These are phyloP conservation scores for Leucosticte australis DNA, from an alignment of 2,113 vertebrate species.

Conservation along the genomic window DNA sequence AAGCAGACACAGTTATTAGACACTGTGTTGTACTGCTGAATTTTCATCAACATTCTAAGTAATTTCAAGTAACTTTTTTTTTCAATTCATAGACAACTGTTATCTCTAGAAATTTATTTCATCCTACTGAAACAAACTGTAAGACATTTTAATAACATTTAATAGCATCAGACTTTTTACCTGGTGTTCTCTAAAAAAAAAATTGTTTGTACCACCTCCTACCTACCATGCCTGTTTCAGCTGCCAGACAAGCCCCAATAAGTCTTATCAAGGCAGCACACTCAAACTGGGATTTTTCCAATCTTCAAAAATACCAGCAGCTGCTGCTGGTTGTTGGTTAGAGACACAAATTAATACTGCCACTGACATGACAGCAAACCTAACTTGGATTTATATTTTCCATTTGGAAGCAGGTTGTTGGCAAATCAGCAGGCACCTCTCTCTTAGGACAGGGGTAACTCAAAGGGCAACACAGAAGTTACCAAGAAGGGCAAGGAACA, in stretches of 20 bases:
- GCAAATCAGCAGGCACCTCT: neutral
- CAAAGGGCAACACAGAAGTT: neutral
- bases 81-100: neutral
- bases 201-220: neutral
- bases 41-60: neutral
- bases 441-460: neutral
- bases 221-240: neutral
- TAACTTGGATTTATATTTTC: neutral
- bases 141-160: neutral
- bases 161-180: neutral
- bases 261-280: neutral
- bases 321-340: neutral
- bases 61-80: neutral
- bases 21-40: neutral
- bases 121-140: neutral
- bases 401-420: neutral
- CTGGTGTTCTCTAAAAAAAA: neutral
- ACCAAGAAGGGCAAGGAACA: neutral
- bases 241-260: neutral
- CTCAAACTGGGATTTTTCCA: neutral
- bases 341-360: neutral
- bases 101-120: neutral
- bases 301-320: neutral
- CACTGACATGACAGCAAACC: neutral
- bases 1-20: neutral